Conservation (phyloP, 2,888 invertebrate genomes). For the Zootermopsis nevadensis region DNA sequence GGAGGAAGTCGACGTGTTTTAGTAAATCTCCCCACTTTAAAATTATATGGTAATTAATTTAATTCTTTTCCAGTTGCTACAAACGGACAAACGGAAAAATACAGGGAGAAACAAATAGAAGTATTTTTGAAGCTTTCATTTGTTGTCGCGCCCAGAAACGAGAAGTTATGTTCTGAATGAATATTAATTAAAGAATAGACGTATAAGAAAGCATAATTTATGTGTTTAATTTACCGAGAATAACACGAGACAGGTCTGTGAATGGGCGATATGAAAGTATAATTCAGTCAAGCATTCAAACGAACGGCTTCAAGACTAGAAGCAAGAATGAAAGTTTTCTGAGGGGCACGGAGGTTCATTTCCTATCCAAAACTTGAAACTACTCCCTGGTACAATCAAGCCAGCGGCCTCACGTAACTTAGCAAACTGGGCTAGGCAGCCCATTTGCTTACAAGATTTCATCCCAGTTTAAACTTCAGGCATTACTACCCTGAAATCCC, state of each 20-base stretch:
- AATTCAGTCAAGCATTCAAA: not conserved
- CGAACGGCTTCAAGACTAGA: not conserved
- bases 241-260: not conserved
- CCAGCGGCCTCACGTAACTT: not conserved
- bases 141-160: too few species aligned
- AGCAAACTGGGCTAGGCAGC: conserved; percentile 8
- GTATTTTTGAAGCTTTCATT: too few species aligned
- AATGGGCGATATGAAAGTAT: not conserved
- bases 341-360: not conserved
- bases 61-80: too few species aligned
- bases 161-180: not conserved
- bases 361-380: not conserved
- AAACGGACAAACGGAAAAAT: too few species aligned
- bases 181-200: not conserved
- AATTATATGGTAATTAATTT: too few species aligned
- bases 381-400: not conserved
- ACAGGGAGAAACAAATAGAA: too few species aligned
- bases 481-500: not conserved
- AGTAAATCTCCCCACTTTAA: too few species aligned
- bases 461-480: not conserved
- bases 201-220: not conserved
- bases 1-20: too few species aligned
- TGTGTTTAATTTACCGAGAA: not conserved
- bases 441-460: not conserved
- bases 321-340: not conserved